Percentiles rank a stretch among this genome's conserved stretches.
Conservation (phyloP, 1,140 invertebrate species). For the Nomia melanderi region DNA sequence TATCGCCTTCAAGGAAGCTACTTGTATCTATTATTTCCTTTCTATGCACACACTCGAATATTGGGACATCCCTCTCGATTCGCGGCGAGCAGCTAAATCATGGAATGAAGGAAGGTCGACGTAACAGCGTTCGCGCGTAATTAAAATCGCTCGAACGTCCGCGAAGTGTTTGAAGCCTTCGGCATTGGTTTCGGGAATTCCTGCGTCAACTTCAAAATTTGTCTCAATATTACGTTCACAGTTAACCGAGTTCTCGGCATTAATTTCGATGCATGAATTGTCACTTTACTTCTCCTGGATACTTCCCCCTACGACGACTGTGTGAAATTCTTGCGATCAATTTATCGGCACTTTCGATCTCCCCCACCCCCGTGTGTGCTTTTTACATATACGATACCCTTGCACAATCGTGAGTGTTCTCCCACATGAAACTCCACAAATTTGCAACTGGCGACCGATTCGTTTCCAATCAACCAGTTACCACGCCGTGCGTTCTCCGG, state of each 20-base stretch:
- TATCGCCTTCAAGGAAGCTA: conserved; percentile 31
- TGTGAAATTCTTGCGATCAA: conserved; percentile 2
- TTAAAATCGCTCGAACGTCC: not conserved
- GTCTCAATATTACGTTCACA: conserved; percentile 25
- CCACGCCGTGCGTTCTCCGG: not conserved
- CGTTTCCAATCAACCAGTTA: not conserved
- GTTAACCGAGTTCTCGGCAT: conserved; percentile 8
- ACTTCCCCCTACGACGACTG: not conserved
- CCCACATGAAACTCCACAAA: not conserved
- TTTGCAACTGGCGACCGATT: not conserved
- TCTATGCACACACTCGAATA: conserved; percentile 15
- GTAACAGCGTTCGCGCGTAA: not conserved
- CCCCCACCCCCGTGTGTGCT: not conserved
- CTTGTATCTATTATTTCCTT: conserved; percentile 24
- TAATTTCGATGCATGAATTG: conserved; percentile 35
- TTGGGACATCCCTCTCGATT: conserved; percentile 5
- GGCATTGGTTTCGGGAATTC: not conserved
- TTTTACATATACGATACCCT: not conserved
- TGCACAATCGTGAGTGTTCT: conserved; percentile 22
- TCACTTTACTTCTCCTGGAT: conserved; percentile 5
- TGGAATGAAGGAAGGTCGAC: conserved; percentile 17
- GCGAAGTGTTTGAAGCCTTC: no score
- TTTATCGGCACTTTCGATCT: not conserved
- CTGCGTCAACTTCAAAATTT: not conserved
- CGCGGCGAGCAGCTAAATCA: conserved; percentile 9